Evolutionary conservation across 2,113 vertebrate species (phyloP).

Genomic region (Rhinopomastus cyanomelas): DNA sequence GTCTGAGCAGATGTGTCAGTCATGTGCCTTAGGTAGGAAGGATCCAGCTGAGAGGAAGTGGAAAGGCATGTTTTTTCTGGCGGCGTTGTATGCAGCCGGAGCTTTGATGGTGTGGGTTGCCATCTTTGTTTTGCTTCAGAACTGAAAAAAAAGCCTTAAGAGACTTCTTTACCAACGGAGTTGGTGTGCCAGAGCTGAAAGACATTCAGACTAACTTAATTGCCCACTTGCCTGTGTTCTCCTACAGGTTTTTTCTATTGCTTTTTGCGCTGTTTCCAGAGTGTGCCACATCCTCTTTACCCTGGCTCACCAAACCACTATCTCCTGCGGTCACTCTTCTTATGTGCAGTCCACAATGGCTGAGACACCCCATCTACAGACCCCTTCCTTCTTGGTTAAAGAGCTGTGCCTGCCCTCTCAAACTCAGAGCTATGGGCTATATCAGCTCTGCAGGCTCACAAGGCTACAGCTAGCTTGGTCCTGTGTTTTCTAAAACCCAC

Average conservation of each 20-base stretch:
- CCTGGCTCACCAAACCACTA: background rate
- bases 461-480: background rate
- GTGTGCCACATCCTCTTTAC: background rate
- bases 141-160: slow-evolving; percentile 29
- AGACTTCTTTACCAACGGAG: background rate
- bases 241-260: background rate
- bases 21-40: background rate
- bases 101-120: slow-evolving; percentile 18
- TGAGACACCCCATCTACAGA: background rate
- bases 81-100: background rate
- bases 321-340: background rate
- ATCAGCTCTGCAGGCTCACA: background rate
- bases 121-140: slow-evolving; percentile 31
- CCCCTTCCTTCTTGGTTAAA: background rate
- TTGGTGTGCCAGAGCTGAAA: slow-evolving; percentile 7
- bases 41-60: slow-evolving; percentile 27
- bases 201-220: background rate
- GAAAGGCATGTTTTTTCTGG: slow-evolving; percentile 12
- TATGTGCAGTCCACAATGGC: background rate
- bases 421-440: background rate
- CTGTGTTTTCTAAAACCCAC: background rate
- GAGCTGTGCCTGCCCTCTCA: background rate
- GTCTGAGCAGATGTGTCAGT: slow-evolving; percentile 13
- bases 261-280: background rate
- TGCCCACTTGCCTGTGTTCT: background rate